Conservation (phyloP, 2,888 invertebrate species). For the Eucriotettix oculatus region DNA sequence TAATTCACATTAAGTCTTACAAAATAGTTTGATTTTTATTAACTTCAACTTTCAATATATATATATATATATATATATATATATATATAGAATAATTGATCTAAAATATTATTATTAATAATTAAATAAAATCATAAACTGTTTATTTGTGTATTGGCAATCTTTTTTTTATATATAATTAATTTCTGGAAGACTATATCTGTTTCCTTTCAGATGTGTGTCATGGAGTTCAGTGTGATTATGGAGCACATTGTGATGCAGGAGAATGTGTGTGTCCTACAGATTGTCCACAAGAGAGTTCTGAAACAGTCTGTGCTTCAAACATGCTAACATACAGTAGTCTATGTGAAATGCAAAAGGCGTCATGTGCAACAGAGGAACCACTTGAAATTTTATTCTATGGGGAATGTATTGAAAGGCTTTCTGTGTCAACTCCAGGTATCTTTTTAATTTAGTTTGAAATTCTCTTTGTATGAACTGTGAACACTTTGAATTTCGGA, state of each 20-base stretch:
- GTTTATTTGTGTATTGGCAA: too few species aligned
- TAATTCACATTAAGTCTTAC: too few species aligned
- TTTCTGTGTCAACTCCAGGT: conserved; percentile 16
- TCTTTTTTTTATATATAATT: too few species aligned
- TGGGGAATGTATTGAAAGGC: conserved; percentile 62
- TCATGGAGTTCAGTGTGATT: conserved; percentile 42
- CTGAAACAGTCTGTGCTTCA: conserved; percentile 55
- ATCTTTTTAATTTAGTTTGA: too few species aligned
- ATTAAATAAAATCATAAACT: too few species aligned
- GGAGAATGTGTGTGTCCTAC: background rate
- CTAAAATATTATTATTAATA: too few species aligned
- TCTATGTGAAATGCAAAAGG: conserved; percentile 57
- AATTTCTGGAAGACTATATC: background rate
- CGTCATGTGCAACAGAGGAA: conserved; percentile 17
- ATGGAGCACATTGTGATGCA: conserved; percentile 40
- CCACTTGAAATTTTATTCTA: conserved; percentile 54
- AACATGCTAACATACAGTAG: conserved; percentile 66
- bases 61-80: too few species aligned
- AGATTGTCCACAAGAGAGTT: background rate
- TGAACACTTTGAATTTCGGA: too few species aligned
- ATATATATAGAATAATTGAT: too few species aligned
- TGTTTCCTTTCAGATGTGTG: conserved; percentile 48
- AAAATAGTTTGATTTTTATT: too few species aligned
- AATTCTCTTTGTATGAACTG: too few species aligned
- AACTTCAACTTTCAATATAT: too few species aligned